Evolutionary conservation across 2,797 vertebrate genomes (phyloP), one percentile per base, ranked within the genome.

Genomic region (Cyclopterus lumpus): DNA sequence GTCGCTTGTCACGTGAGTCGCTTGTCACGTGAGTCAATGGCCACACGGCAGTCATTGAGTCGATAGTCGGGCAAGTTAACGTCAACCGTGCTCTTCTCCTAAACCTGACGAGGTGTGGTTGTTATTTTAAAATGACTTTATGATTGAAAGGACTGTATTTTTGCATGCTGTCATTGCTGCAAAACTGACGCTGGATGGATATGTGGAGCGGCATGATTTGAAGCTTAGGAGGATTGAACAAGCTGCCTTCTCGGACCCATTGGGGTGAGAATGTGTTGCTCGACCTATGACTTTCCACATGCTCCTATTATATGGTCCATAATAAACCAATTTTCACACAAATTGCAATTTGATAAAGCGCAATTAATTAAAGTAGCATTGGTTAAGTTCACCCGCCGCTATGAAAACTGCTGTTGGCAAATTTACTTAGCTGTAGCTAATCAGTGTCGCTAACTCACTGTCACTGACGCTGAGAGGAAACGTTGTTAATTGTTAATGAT

Each of bases 371-470:
- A 26, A 26, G 49, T 42, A 71, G 16, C 9, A 48, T 36, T 38
- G 28, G n/a, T n/a, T 73, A 18, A 60, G 49, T 55, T 48, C 6
- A 44, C 22, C 12, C 62, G 26, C 46, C 48, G 16, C 40, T 20
- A 61, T 24, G 26, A 58, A 36, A 71, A 59, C 34, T 64, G 42
- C 42, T 0, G 10, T 10, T 1, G 49, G 55, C 11, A 44, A 71
- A 76, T 38, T 22, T 12, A 22, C 28, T 72, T 34, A 74, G 54
- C 67, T 72, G 36, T 15, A 44, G 26, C 22, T 67, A 40, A 61
- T 69, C 68, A 12, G 20, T 44, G 51, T 9, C 14, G 18, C 44
- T 9, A 60, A 62, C 38, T 12, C 38, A 14, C 49, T 67, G 54
- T 51, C 5, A 10, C 14, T 63, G 24, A 69, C 28, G 54, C 15